Evolutionary conservation across 1,140 invertebrate species (phyloP).

Genomic region (Rhopalosiphum padi): DNA sequence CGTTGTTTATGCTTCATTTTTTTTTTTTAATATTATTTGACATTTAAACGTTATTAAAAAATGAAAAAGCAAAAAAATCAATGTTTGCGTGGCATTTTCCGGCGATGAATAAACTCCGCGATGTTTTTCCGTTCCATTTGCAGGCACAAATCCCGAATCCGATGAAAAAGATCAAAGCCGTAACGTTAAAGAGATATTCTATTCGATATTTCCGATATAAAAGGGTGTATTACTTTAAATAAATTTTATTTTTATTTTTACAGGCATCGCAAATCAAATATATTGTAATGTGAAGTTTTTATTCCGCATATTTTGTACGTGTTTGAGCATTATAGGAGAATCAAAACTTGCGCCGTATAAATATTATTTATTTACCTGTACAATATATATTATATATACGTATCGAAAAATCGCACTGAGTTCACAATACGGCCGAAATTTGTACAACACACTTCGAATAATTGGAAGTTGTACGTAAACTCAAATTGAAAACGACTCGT

Average conservation of each 20-base stretch:
- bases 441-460: background rate
- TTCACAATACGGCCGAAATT: background rate
- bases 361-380: background rate
- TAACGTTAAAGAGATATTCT: background rate
- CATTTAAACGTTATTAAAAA: constrained; percentile 11
- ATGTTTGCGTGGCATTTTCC: background rate
- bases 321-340: background rate
- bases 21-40: background rate
- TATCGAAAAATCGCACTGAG: too few species aligned
- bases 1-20: background rate
- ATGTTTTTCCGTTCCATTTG: background rate
- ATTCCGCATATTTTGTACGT: background rate
- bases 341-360: background rate
- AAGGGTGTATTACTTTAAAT: background rate
- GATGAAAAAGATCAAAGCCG: background rate
- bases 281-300: background rate
- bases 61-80: background rate
- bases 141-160: background rate
- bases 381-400: background rate
- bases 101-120: background rate
- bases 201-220: background rate
- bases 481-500: too few species aligned
- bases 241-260: background rate
- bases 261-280: background rate
- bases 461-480: background rate